Base-by-base conservation (phyloP, 2,888 invertebrate genomes). In the Thera britannica region DNA sequence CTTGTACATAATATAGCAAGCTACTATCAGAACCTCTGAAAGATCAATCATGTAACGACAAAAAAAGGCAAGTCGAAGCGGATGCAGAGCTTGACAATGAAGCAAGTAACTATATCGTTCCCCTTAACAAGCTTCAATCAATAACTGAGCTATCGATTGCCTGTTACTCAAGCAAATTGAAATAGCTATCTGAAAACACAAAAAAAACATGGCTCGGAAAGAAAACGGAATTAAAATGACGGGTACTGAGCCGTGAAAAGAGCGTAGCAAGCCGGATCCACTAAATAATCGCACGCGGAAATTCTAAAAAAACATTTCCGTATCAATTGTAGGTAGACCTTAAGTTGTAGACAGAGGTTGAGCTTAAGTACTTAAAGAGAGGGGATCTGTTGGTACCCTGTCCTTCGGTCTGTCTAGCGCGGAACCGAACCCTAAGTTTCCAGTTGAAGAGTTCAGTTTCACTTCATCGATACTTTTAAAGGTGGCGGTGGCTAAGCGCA, bases 171-270 rank as follows among this genome's bases (percentile, higher is more conserved):
- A 75, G 67, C 72, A 70, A 74, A 72, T 73, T 69, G 69, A 67
- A 75, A 71, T 67, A 72, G 64, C 65, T n/a, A 38, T 72, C 11
- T 44, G 8, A 70, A 73, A 68, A 68, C 68, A 72, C 23, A 52
- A 52, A 52, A 52, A 52, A 2, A 52, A 41, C 65, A 67, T 12
- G 23, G 41, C 7, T 54, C 61, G 66, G 67, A 72, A 72, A 66
- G 58, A 85, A 89, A 88, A 87, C 72, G 81, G 81, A 84, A 88
- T 84, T 84, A 86, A 86, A 80, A 80, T 81, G 80, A 71, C 65
- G 74, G 71, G 83, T 90, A 90, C 78, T 88, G 82, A 91, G 83
- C 90, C 91, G 85, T 88, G 88, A 89, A 89, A 85, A 86, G 84
- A 86, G 76, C 82, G 85, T 88, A 87, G 82, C 85, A 84, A 67